Percentiles rank a stretch among this genome's conserved stretches.
These are phyloP conservation scores for Oreochromis grahami DNA, from an alignment of 2,797 vertebrate genomes.

Conservation along the genomic window DNA sequence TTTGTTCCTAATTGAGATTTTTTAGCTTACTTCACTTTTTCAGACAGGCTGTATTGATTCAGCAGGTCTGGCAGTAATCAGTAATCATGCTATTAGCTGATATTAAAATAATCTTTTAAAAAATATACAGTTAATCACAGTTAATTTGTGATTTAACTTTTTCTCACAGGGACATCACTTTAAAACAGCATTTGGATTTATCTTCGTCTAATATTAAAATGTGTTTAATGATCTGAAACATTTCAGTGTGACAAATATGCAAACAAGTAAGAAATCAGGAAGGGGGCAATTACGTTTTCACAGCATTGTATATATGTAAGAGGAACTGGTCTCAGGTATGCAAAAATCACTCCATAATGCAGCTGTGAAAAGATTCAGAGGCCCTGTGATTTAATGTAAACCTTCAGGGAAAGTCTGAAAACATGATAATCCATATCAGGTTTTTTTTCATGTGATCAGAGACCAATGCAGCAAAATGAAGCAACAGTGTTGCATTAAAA, in stretches of 20 bases:
- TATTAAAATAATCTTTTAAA: not conserved
- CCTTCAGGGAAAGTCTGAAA: not conserved
- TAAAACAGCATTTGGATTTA: not conserved
- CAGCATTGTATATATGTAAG: not conserved
- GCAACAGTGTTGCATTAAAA: constrained; percentile 5
- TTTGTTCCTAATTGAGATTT: not conserved
- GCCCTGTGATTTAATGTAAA: not conserved
- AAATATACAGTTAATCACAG: not conserved
- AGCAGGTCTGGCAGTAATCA: not conserved
- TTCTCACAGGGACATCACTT: not conserved
- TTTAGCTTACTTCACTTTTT: too few relatives aligned
- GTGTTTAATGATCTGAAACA: not conserved
- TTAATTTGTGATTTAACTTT: not conserved
- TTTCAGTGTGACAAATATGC: not conserved
- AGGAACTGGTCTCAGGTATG: not conserved
- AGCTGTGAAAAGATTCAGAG: not conserved
- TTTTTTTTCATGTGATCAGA: not conserved
- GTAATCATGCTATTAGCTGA: not conserved
- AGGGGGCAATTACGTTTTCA: not conserved
- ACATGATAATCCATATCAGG: constrained; percentile 1
- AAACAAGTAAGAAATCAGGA: not conserved
- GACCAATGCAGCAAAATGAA: not conserved
- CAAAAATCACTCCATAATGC: not conserved
- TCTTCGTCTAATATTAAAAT: not conserved
- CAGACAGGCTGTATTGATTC: not conserved